phyloP scores from a whole-genome alignment of 2,113 vertebrate species.

The Rhodinocichla rosea region DNA sequence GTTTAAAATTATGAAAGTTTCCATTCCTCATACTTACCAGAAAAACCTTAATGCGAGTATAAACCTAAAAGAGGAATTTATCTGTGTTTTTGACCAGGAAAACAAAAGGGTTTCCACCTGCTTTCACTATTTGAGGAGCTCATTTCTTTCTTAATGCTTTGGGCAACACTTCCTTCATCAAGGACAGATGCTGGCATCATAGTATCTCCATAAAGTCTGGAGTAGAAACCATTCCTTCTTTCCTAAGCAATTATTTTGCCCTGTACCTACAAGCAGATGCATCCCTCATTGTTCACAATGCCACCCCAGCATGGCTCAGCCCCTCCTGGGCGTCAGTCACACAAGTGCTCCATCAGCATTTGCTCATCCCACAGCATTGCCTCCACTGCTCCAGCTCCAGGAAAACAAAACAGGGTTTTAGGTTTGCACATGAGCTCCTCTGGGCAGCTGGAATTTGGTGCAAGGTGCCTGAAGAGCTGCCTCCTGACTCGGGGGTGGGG shows the following conservation, averaged over 20 bases:
- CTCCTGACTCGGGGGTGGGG: background rate
- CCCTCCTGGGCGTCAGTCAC: background rate
- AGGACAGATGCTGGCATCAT: background rate
- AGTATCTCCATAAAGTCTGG: background rate
- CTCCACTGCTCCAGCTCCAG: background rate
- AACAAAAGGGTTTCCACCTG: background rate
- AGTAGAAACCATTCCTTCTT: background rate
- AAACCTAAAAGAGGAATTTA: background rate
- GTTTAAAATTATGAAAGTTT: background rate
- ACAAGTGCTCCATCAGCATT: background rate
- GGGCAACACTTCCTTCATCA: background rate
- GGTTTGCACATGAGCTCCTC: background rate
- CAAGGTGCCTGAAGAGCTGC: background rate
- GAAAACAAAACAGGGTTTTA: background rate
- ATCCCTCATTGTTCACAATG: background rate
- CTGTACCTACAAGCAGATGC: background rate
- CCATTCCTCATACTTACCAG: background rate
- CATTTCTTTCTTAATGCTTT: background rate
- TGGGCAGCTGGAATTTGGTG: background rate
- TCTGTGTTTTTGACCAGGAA: background rate
- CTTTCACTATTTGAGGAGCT: background rate
- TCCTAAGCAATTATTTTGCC: background rate
- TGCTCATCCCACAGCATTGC: fast-evolving
- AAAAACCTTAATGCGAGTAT: background rate
- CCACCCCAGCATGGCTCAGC: background rate